These are phyloP conservation scores for Temnothorax curvispinosus DNA, from an alignment of 1,140 invertebrate genomes.

Conservation along the genomic window DNA sequence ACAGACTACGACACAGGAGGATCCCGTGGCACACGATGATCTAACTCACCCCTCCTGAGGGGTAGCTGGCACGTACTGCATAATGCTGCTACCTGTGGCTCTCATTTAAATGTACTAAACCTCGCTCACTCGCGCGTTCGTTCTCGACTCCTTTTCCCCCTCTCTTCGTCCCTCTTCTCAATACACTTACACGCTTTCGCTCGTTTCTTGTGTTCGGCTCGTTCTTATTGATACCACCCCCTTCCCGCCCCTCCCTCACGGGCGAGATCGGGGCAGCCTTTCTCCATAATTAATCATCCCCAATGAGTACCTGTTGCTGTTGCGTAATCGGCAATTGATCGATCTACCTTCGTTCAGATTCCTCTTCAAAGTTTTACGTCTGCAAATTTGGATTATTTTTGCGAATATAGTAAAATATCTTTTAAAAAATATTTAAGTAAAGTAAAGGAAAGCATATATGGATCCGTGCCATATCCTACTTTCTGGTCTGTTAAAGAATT, in stretches of 20 bases:
- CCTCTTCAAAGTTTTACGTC: background rate
- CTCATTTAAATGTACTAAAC: conserved; percentile 82
- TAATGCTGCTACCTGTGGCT: conserved; percentile 83
- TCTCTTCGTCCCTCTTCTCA: conserved; percentile 20
- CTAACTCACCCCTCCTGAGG: conserved; percentile 78
- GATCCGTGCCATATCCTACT: background rate
- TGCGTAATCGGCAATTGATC: conserved; percentile 20
- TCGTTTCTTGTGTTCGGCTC: conserved; percentile 60
- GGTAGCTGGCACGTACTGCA: conserved; percentile 80
- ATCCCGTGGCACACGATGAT: conserved; percentile 76
- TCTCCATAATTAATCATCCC: conserved; percentile 67
- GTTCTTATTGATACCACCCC: conserved; percentile 63
- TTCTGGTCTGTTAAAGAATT: background rate
- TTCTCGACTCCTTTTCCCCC: conserved; percentile 28
- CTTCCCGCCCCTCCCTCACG: background rate
- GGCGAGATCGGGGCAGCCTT: background rate
- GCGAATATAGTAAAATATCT: background rate
- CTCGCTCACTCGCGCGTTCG: conserved; percentile 61
- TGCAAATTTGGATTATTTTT: background rate
- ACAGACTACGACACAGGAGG: conserved; percentile 67
- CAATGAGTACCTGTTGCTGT: conserved; percentile 68
- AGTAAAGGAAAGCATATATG: background rate
- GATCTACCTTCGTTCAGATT: background rate
- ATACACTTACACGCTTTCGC: conserved; percentile 42
- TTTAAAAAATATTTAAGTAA: background rate